phyloP scores from a whole-genome alignment of 2,888 invertebrate genomes.

The Hemithea aestivaria region DNA sequence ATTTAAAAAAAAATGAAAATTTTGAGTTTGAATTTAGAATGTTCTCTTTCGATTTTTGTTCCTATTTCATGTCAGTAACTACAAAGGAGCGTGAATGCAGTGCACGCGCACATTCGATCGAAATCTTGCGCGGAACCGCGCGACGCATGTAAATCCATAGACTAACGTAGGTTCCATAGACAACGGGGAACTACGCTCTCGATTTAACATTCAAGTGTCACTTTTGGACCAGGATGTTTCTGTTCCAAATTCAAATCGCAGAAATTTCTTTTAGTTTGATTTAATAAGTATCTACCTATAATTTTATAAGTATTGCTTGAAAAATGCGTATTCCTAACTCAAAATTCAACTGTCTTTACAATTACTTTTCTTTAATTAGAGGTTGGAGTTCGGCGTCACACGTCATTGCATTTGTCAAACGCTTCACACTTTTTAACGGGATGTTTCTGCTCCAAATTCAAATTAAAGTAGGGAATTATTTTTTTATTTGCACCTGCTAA shows the following conservation, averaged over 20 bases:
- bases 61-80: not conserved
- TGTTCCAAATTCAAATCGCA: conserved; percentile 13
- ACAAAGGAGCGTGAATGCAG: conserved; percentile 31
- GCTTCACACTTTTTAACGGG: too few relatives aligned
- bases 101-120: conserved; percentile 48
- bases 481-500: too few relatives aligned
- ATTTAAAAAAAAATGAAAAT: too few relatives aligned
- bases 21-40: too few relatives aligned
- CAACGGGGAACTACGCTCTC: conserved; percentile 18
- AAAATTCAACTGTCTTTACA: too few relatives aligned
- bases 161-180: conserved; percentile 11
- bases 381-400: too few relatives aligned
- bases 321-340: too few relatives aligned
- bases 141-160: conserved; percentile 37
- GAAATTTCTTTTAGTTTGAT: not conserved
- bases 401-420: too few relatives aligned
- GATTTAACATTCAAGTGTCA: conserved; percentile 11
- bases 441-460: too few relatives aligned
- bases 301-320: too few relatives aligned
- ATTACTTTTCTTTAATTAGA: too few relatives aligned
- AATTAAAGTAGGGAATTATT: too few relatives aligned
- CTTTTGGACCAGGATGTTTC: conserved; percentile 19
- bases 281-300: not conserved
- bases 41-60: not conserved
- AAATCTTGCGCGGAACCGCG: conserved; percentile 53